Evolutionary conservation across 2,888 invertebrate species (phyloP), one percentile per base, ranked within the genome.

Genomic region (Pelosia muscerda): DNA sequence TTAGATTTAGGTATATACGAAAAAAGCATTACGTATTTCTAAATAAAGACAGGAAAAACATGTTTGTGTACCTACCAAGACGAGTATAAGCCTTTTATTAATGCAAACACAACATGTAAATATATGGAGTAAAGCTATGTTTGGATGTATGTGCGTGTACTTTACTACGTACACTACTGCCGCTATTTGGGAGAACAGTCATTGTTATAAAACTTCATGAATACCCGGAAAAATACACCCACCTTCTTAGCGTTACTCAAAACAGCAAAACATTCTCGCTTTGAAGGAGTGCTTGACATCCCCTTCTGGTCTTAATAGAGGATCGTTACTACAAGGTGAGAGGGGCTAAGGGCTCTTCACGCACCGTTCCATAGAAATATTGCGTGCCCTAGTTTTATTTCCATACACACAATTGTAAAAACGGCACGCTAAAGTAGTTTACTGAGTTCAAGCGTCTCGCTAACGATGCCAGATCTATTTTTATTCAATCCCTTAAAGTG

Each of bases 361-460:
- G 88, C 88, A 88, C 81, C 74, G 53, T 23, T 31, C 31, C 54
- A 83, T 83, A 86, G 85, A 87, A 88, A 86, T 83, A 85, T 77
- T 88, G 88, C 88, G 90, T 90, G 90, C 86, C 90, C 90, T 79
- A 89, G 88, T 87, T 86, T 79, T 78, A 81, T 63, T 78, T 83
- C 70, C 75, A 83, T 86, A 86, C 86, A 84, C 77, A 87, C 83
- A 84, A 86, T 86, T 79, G 84, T 81, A 76, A 76, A 80, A 78
- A 82, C 76, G 67, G 60, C 66, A 62, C 63, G 74, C 38, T 78
- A 72, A 81, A 84, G 77, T 85, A 86, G 85, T 85, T 85, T 78
- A 82, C 80, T 83, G 78, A 70, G 81, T 79, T 77, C 79, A 78
- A 74, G 73, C 66, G 53, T 69, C 71, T 71, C 71, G 79, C 84